phyloP scores from a whole-genome alignment of 1,140 invertebrate genomes.

The Lucilia sericata region DNA sequence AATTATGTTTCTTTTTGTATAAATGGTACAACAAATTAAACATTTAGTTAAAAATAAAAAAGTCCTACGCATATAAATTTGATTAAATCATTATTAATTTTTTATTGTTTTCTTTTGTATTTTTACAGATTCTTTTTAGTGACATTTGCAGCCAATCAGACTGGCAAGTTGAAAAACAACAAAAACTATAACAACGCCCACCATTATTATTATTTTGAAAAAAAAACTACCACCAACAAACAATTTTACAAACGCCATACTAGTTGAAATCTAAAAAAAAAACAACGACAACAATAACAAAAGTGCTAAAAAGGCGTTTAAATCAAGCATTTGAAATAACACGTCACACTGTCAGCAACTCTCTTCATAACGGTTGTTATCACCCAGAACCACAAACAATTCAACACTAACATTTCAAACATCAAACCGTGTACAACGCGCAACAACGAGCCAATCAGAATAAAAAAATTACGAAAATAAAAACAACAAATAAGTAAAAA shows the following conservation, averaged over 20 bases:
- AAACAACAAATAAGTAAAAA: no score
- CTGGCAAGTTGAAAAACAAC: background rate
- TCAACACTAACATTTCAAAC: background rate
- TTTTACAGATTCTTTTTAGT: background rate
- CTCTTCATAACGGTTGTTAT: constrained; percentile 36
- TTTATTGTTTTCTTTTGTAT: background rate
- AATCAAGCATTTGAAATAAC: constrained; percentile 41
- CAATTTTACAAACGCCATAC: constrained; percentile 13
- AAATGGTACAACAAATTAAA: no score
- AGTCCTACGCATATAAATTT: no score
- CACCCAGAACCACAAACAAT: constrained; percentile 6
- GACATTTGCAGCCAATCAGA: constrained; percentile 1
- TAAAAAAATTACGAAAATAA: background rate
- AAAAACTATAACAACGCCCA: constrained; percentile 9
- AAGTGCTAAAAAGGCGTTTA: constrained; percentile 31
- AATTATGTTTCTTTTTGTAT: no score
- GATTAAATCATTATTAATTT: background rate
- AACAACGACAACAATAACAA: background rate
- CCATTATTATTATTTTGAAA: background rate
- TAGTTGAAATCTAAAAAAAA: background rate
- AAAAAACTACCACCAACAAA: background rate
- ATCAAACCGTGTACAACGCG: background rate
- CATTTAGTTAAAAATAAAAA: no score
- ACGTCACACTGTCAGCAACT: constrained; percentile 27
- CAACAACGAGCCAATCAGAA: background rate